phyloP scores from a whole-genome alignment of 2,797 vertebrate species.

The Peromyscus aztecus region DNA sequence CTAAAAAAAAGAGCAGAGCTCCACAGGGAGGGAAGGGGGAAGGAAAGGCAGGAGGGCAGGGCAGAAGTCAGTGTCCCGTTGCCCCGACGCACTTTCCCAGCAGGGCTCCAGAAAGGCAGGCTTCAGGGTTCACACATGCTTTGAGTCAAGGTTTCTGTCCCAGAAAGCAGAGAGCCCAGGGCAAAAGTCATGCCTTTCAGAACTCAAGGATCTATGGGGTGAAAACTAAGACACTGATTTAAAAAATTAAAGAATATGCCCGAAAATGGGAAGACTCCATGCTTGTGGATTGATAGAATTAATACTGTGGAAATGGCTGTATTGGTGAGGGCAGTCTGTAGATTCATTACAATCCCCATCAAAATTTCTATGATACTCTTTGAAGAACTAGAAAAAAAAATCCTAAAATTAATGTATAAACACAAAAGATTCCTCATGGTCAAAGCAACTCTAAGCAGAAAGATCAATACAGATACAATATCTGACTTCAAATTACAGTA shows the following conservation, averaged over 20 bases:
- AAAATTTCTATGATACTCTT: not conserved
- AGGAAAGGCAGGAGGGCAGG: fast-evolving
- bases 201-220: not conserved
- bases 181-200: not conserved
- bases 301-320: no score
- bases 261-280: not conserved
- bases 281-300: not conserved
- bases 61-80: not conserved
- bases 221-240: not conserved
- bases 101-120: not conserved
- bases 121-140: not conserved
- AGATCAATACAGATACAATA: not conserved
- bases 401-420: not conserved
- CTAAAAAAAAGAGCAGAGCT: not conserved
- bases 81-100: fast-evolving
- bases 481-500: not conserved
- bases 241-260: not conserved
- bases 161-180: not conserved
- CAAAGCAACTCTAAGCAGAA: not conserved
- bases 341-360: not conserved
- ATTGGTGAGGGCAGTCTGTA: not conserved
- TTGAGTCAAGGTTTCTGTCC: not conserved
- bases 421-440: not conserved
- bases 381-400: not conserved
- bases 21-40: no score